Conservation (phyloP, 64 coral and sea anemone species). For the Actinia tenebrosa region DNA sequence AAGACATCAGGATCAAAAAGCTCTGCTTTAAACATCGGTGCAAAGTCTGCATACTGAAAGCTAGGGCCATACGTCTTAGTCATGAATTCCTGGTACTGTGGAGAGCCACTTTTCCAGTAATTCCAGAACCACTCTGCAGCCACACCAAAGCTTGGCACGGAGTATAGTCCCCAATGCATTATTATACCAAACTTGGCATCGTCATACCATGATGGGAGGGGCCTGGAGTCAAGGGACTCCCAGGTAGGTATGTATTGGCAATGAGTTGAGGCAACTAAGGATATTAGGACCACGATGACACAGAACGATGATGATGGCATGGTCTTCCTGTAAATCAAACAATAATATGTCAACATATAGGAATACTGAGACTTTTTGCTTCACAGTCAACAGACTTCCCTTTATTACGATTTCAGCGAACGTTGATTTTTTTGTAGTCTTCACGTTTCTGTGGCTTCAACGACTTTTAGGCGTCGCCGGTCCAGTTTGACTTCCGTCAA, state of each 20-base stretch:
- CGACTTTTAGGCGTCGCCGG: no score
- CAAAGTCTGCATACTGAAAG: slow-evolving; percentile 86
- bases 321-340: not conserved
- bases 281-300: not conserved
- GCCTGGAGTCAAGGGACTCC: slow-evolving; percentile 87
- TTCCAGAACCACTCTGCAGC: slow-evolving; percentile 87
- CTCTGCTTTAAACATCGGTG: slow-evolving; percentile 93
- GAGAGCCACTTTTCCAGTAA: slow-evolving; percentile 57
- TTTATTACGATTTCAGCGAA: no score
- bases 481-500: no score
- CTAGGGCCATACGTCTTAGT: slow-evolving; percentile 76
- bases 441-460: no score
- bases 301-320: not conserved
- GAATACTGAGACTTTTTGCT: no score
- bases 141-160: slow-evolving; percentile 85
- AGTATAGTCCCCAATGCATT: slow-evolving; percentile 95
- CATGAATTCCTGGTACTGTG: slow-evolving; percentile 73
- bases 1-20: slow-evolving; percentile 87
- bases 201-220: slow-evolving; percentile 86
- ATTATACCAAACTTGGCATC: slow-evolving; percentile 95
- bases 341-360: not conserved
- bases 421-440: no score
- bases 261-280: not conserved
- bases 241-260: slow-evolving; percentile 73
- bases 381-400: no score